Conservation (phyloP, 2,113 vertebrate species). For the Elephantulus edwardii region DNA sequence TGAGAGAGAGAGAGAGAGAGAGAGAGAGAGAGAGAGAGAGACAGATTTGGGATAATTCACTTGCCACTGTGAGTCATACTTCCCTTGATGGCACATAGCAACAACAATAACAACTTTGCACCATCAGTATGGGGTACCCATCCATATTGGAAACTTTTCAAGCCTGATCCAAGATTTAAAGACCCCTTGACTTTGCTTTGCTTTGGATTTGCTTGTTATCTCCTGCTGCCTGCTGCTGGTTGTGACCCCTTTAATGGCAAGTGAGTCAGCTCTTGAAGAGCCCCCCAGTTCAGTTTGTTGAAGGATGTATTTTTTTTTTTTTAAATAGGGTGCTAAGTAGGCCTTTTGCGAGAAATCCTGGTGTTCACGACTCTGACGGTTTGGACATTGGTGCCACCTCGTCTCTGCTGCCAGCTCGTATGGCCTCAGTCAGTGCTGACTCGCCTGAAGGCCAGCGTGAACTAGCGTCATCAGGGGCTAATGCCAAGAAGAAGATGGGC, state of each 20-base stretch:
- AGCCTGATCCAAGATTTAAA: not conserved
- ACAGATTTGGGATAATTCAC: not conserved
- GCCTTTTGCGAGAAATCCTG: not conserved
- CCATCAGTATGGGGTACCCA: too few species aligned
- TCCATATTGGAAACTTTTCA: not conserved
- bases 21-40: too few species aligned
- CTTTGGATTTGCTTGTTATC: not conserved
- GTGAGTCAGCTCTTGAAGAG: not conserved
- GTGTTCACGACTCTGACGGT: not conserved
- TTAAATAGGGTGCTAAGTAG: not conserved
- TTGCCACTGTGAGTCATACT: too few species aligned
- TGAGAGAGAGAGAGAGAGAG: too few species aligned
- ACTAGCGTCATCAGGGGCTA: not conserved
- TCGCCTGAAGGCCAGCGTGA: conserved; percentile 19
- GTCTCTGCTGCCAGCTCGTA: not conserved
- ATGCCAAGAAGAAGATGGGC: conserved; percentile 9
- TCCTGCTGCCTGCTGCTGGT: not conserved
- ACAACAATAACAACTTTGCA: too few species aligned
- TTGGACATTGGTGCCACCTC: fast-evolving
- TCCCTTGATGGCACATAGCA: too few species aligned
- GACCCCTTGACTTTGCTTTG: not conserved
- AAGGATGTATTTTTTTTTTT: not conserved
- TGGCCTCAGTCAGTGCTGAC: not conserved
- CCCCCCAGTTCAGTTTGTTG: not conserved
- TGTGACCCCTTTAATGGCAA: not conserved